Evolutionary conservation across 2,888 invertebrate species (phyloP), one percentile per base, ranked within the genome.

Genomic region (Drosophila mercatorum): DNA sequence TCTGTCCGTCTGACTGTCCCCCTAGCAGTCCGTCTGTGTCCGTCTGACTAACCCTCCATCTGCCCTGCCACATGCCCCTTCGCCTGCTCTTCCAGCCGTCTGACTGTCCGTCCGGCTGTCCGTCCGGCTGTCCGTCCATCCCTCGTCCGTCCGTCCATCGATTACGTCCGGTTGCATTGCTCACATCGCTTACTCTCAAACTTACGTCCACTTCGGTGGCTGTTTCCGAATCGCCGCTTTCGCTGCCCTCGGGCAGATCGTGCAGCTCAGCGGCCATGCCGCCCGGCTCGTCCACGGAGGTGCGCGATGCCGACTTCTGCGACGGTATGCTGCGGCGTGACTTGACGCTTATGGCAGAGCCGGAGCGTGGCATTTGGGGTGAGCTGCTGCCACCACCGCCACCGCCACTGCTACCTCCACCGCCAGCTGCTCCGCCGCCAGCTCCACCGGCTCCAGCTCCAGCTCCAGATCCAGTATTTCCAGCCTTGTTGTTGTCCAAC

Each of bases 181-280:
- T 12, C 12, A 12, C 10, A 14, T 14, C n/a, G 10, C 0, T 11
- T n/a, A 6, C 28, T 28, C 3, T 11, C 5, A 8, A 11, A 92
- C 92, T 95, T 72, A 96, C 95, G 91, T 95, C 95, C 51, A 95
- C 95, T 91, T 96, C 96, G 34, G 95, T 95, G 53, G 95, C 96
- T 0, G 95, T 95, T 88, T 95, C 95, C 5, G 95, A 94, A 78
- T 94, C 95, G 12, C 94, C 95, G 81, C 94, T 94, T 85, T 94
- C 94, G 57, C 94, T 93, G 81, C 94, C 94, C 81, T 94, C 94
- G 14, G 93, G 93, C 49, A 94, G 92, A 88, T 94, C 94, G 72
- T 94, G 94, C 57, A 94, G 80, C 80, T 93, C 93, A 22, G 93
- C 93, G n/a, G 93, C 91, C 83, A 90, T 93, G 88, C 91, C 93